Conservation (phyloP, 2,888 invertebrate species). For the Agrilus cyanescens region DNA sequence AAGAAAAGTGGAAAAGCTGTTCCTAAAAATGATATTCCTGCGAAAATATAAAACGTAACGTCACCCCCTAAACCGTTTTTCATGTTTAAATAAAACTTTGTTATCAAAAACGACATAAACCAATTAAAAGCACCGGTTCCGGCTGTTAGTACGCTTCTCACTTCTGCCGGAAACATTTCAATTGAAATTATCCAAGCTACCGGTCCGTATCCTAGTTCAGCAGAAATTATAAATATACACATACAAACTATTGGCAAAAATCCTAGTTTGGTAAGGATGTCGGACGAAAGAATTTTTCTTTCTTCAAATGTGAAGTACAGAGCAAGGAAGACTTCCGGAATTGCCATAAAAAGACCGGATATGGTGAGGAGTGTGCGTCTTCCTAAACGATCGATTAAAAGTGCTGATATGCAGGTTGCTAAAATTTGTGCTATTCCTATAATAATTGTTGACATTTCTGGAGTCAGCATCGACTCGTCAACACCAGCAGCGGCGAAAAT, state of each 20-base stretch:
- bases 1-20: constrained; percentile 54
- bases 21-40: constrained; percentile 51
- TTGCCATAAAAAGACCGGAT: constrained; percentile 62
- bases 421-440: constrained; percentile 75
- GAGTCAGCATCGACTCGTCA: constrained; percentile 32
- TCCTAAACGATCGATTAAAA: constrained; percentile 71
- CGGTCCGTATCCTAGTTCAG: constrained; percentile 75
- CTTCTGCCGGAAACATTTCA: constrained; percentile 69
- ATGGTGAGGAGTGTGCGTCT: constrained; percentile 61
- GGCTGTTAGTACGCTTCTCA: constrained; percentile 64
- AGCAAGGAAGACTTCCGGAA: constrained; percentile 59
- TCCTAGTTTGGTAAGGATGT: constrained; percentile 42
- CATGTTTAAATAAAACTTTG: constrained; percentile 56
- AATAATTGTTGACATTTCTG: constrained; percentile 58
- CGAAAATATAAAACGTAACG: constrained; percentile 64
- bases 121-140: constrained; percentile 74
- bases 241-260: constrained; percentile 67
- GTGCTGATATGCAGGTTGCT: constrained; percentile 60
- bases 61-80: constrained; percentile 44
- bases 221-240: constrained; percentile 65
- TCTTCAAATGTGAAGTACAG: constrained; percentile 50
- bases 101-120: constrained; percentile 71
- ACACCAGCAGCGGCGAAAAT: constrained; percentile 62
- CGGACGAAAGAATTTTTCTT: constrained; percentile 14
- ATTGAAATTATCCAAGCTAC: constrained; percentile 81